Percentiles rank a stretch among this genome's conserved stretches.
Conservation (phyloP, 2,888 invertebrate genomes). For the Synanthedon myopaeformis region DNA sequence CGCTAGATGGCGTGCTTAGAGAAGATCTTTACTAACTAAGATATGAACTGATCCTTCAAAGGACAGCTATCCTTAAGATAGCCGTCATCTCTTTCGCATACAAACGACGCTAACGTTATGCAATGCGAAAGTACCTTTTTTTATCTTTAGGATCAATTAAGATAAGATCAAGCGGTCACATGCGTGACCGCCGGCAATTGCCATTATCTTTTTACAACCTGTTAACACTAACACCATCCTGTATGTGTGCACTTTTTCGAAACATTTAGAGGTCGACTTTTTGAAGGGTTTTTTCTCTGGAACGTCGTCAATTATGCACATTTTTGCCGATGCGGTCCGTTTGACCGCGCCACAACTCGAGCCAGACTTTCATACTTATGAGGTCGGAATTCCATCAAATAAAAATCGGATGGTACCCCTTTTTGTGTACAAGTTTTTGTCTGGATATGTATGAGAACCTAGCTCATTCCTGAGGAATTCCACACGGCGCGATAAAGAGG, state of each 20-base stretch:
- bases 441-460: constrained; percentile 55
- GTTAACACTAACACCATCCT: constrained; percentile 25
- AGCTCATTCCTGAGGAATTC: constrained; percentile 56
- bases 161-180: no score
- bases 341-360: constrained; percentile 38
- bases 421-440: constrained; percentile 57
- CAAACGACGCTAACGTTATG: no score
- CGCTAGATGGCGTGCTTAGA: no score
- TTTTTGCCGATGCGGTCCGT: constrained; percentile 62
- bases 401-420: constrained; percentile 51
- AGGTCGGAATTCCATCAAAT: constrained; percentile 61
- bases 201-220: background rate
- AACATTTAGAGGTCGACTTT: constrained; percentile 64
- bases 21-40: no score
- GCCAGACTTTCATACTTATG: constrained; percentile 40
- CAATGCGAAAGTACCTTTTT: no score
- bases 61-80: no score
- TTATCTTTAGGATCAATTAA: no score
- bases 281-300: constrained; percentile 60
- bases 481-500: constrained; percentile 22
- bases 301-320: constrained; percentile 65
- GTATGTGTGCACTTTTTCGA: constrained; percentile 59
- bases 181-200: background rate
- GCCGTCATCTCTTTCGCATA: no score
- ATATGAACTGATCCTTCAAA: no score